Base-by-base conservation (phyloP, 1,140 invertebrate species). In the Monomorium pharaonis region DNA sequence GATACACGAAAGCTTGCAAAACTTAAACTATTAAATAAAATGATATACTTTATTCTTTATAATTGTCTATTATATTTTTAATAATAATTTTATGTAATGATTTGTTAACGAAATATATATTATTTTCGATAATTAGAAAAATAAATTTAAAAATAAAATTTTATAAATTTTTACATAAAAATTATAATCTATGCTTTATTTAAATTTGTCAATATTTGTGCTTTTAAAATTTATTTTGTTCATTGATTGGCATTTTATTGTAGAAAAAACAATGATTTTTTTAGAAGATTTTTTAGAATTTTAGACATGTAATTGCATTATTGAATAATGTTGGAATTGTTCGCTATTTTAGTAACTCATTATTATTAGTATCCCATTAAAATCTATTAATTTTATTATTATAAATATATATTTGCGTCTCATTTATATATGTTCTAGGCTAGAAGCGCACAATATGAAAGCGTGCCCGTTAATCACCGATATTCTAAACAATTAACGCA, bases 401-500 rank as follows among this genome's bases (percentile, higher is more conserved):
- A 62, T 33, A 62, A 2, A 56, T 27, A 18, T 27, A 67, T 18
- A 12, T 70, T 70, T 18, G 16, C 16, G 2, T 33, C 30, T 72
- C 51, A 72, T 51, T 72, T 51, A 1, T 72, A 1, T 72, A 33
- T 14, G 6, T 30, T 14, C 47, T 33, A 33, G 16, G 49, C 24
- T 18, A 44, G 3, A 6, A 44, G 21, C n/a, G 14, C 18, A 65
- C 10, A 10, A 69, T 24, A 12, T 0, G 27, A 33, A 30, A 10
- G 10, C 12, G 0, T 72, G 10, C 10, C 10, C 12, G 47, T 72
- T 72, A 33, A 14, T 30, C 18, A 51, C 33, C 10, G 14, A 69
- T 44, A 37, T 44, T 67, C 30, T 67, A 69, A 69, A 65, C 33
- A 65, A 65, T n/a, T n/a, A n/a, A n/a, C 4, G 62, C 30, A 37